Evolutionary conservation across 2,113 vertebrate genomes (phyloP), one percentile per base, ranked within the genome.

Genomic region (Ceyx margarethae): DNA sequence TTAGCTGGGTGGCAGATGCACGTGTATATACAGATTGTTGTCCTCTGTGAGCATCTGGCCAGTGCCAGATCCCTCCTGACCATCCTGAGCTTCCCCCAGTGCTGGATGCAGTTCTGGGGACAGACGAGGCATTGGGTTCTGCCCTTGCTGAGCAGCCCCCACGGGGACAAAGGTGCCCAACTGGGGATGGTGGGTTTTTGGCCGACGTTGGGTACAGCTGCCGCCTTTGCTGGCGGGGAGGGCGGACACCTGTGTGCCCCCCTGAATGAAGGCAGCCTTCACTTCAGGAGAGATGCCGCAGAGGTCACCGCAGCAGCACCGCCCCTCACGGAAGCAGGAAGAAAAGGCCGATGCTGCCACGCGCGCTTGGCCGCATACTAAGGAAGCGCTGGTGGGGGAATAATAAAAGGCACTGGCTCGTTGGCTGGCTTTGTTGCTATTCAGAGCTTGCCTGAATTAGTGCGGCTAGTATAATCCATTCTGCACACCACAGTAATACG

Each of bases 131-230:
- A 0, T 6, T 5, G 25, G 22, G 5, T 4, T 43, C 57, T 71
- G 74, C 33, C 68, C 17, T 40, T 2, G 65, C 81, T 3, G 35
- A 53, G 66, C 56, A 23, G 62, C 11, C 40, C 40, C 48, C 0
- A 0, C 0, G 0, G 6, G 81, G n/a, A 7, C 0, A 1, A 29
- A 29, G 43, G 5, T n/a, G 58, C 54, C 75, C 42, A 1, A 0
- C 10, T 51, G 0, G 2, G 80, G 42, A 37, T 33, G 0, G 0
- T 0, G 2, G n/a, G 10, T 26, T 67, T 92, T 91, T 87, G 79
- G 75, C 66, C 0, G 14, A 1, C 0, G 1, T 11, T 0, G 3
- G 48, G 48, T 53, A 48, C 74, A 95, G 93, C 93, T 93, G 89
- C 73, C 1, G 20, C 58, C 53, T 77, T 75, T 35, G 82, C 69